Percentiles rank a stretch among this genome's conserved stretches.
phyloP scores from a whole-genome alignment of 2,113 vertebrate genomes.

The Myotis davidii region DNA sequence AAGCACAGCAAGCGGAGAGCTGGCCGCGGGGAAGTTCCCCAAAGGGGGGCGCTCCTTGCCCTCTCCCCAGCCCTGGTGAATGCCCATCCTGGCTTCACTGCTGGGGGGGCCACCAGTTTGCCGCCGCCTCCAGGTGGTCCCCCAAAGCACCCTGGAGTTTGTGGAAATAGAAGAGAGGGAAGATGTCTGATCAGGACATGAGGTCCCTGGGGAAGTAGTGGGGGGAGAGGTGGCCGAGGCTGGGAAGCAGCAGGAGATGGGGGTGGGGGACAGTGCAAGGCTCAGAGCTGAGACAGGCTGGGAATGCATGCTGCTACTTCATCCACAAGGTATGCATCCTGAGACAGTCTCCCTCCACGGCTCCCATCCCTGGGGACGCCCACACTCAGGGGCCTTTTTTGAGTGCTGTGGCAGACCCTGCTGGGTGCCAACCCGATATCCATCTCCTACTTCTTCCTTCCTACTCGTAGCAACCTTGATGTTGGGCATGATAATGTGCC shows the following conservation, averaged over 20 bases:
- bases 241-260: background rate
- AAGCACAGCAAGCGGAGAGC: background rate
- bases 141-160: background rate
- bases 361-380: background rate
- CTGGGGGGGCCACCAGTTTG: background rate
- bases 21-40: background rate
- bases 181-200: background rate
- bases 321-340: background rate
- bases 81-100: background rate
- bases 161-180: background rate
- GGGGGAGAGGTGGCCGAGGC: background rate
- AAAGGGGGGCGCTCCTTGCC: rapidly evolving
- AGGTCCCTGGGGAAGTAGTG: background rate
- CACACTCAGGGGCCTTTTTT: background rate
- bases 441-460: background rate
- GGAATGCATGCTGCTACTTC: background rate
- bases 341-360: background rate
- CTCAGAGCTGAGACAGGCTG: background rate
- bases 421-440: background rate
- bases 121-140: background rate
- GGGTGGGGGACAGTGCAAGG: too few species aligned
- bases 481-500: background rate
- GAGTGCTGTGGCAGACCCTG: background rate
- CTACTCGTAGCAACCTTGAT: background rate
- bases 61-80: background rate